Evolutionary conservation across 2,888 invertebrate genomes (phyloP).

Genomic region (Penaeus monodon): DNA sequence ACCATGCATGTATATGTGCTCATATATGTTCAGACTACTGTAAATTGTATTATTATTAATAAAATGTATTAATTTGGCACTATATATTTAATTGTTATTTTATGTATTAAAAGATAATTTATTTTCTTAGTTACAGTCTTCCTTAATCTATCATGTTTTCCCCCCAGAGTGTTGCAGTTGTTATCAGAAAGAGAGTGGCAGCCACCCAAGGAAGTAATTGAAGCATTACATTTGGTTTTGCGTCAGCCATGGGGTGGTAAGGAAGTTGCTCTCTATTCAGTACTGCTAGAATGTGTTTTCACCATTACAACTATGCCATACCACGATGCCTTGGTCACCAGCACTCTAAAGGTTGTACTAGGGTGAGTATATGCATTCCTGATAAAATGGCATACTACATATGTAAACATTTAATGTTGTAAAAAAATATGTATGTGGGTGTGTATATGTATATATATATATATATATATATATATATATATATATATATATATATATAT

Average conservation of each 20-base stretch:
- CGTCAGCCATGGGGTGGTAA: slow-evolving; percentile 59
- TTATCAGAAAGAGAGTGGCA: slow-evolving; percentile 47
- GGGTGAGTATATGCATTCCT: slow-evolving; percentile 30
- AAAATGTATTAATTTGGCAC: too few relatives aligned
- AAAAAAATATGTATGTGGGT: too few relatives aligned
- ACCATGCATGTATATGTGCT: too few relatives aligned
- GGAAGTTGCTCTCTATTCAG: slow-evolving; percentile 50
- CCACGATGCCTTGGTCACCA: slow-evolving; percentile 31
- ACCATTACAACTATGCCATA: slow-evolving; percentile 48
- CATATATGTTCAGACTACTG: too few relatives aligned
- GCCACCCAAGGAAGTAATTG: slow-evolving; percentile 39
- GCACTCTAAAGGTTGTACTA: slow-evolving; percentile 53
- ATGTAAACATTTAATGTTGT: too few relatives aligned
- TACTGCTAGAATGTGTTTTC: slow-evolving; percentile 53
- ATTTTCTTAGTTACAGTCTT: neutral
- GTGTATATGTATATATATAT: too few relatives aligned
- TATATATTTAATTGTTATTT: neutral
- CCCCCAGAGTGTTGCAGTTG: slow-evolving; percentile 31
- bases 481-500: too few relatives aligned
- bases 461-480: too few relatives aligned
- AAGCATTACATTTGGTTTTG: slow-evolving; percentile 39
- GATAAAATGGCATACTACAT: too few relatives aligned
- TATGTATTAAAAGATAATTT: neutral
- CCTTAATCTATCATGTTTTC: neutral
- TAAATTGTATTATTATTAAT: too few relatives aligned